Evolutionary conservation across 2,888 invertebrate species (phyloP).

Genomic region (Lasioglossum villosulum): DNA sequence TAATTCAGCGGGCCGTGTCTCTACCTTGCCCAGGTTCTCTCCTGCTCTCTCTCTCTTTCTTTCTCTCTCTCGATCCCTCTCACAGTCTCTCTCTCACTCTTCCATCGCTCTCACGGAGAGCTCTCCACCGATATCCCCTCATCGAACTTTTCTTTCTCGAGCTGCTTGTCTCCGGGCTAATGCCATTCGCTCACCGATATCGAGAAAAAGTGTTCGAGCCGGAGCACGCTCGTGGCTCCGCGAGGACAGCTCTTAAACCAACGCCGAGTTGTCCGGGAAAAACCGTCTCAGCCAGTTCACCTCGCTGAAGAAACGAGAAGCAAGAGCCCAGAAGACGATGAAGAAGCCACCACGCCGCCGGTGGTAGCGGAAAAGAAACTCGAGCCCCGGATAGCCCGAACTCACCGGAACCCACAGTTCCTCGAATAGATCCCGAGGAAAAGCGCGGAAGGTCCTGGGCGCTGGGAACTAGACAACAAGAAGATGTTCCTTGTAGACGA

Average conservation of each 20-base stretch:
- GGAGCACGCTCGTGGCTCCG: slow-evolving; percentile 35
- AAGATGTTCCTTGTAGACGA: not conserved
- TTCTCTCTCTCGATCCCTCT: not conserved
- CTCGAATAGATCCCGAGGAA: not conserved
- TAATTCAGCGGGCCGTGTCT: slow-evolving; percentile 63
- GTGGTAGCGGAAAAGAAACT: slow-evolving; percentile 35
- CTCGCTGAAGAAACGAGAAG: slow-evolving; percentile 38
- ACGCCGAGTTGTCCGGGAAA: slow-evolving; percentile 42
- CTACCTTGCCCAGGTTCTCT: slow-evolving; percentile 25
- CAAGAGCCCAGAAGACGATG: not conserved
- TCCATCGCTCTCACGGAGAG: not conserved
- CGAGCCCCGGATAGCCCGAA: slow-evolving; percentile 33
- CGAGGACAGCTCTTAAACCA: slow-evolving; percentile 27
- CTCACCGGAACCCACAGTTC: slow-evolving; percentile 26
- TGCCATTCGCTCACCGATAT: slow-evolving; percentile 58
- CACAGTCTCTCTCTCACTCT: not conserved
- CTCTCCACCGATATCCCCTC: slow-evolving; percentile 19
- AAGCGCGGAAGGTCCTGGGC: not conserved
- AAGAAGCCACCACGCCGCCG: not conserved
- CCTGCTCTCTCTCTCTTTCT: not conserved
- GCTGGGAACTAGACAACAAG: slow-evolving; percentile 19
- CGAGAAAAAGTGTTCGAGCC: slow-evolving; percentile 47
- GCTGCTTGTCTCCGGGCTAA: slow-evolving; percentile 61
- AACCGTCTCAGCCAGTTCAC: slow-evolving; percentile 50
- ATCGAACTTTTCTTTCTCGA: slow-evolving; percentile 60